Evolutionary conservation across 1,140 invertebrate species (phyloP).

Genomic region (Muscidifurax raptorellus): DNA sequence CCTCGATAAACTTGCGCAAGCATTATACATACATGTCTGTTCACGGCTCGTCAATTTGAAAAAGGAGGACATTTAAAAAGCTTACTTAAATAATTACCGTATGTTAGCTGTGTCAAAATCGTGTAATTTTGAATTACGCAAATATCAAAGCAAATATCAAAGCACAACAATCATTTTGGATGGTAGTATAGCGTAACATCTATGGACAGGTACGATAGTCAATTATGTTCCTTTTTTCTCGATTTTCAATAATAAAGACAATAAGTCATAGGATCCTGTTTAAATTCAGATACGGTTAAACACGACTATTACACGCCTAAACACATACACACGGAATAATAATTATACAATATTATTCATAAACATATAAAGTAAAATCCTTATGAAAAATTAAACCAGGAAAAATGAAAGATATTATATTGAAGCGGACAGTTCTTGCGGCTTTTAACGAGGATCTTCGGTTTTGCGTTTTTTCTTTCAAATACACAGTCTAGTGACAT

Average conservation of each 20-base stretch:
- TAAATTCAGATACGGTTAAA: slow-evolving; percentile 26
- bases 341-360: neutral
- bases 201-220: neutral
- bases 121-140: too few relatives aligned
- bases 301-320: neutral
- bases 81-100: too few relatives aligned
- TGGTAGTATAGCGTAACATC: neutral
- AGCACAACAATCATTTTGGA: neutral
- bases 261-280: slow-evolving; percentile 17
- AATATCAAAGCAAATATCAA: neutral
- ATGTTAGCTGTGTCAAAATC: too few relatives aligned
- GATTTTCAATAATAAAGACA: neutral
- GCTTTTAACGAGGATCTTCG: slow-evolving; percentile 44
- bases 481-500: slow-evolving; percentile 47
- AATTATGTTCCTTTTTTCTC: neutral
- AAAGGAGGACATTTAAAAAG: slow-evolving; percentile 32
- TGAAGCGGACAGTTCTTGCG: slow-evolving; percentile 14
- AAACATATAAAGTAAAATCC: neutral
- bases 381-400: slow-evolving; percentile 45
- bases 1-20: slow-evolving; percentile 51
- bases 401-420: slow-evolving; percentile 1
- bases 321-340: neutral
- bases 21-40: slow-evolving; percentile 32
- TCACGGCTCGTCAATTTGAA: neutral
- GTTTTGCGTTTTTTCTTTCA: slow-evolving; percentile 17